phyloP scores from a whole-genome alignment of 2,113 vertebrate genomes.

The Zapus hudsonius region DNA sequence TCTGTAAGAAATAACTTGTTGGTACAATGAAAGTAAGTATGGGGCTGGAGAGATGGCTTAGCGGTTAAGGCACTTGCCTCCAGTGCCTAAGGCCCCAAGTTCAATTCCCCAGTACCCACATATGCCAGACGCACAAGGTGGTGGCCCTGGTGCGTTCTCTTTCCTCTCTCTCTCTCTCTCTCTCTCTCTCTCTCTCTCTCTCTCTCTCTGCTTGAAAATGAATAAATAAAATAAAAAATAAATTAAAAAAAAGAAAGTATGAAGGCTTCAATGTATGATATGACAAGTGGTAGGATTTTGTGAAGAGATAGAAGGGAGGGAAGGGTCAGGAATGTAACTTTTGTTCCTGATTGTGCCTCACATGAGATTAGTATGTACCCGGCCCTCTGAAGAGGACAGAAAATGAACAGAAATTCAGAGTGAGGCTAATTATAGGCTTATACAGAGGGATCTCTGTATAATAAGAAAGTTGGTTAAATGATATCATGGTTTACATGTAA shows the following conservation, averaged over 20 bases:
- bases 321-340: not conserved
- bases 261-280: not conserved
- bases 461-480: not conserved
- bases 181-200: too few species aligned
- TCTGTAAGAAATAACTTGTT: not conserved
- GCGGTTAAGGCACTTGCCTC: too few species aligned
- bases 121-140: too few species aligned
- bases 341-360: not conserved
- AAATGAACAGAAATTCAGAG: not conserved
- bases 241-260: not conserved
- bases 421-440: not conserved
- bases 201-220: too few species aligned
- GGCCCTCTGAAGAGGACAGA: not conserved
- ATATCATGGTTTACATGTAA: not conserved
- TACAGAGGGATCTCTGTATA: not conserved
- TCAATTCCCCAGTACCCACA: too few species aligned
- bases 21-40: not conserved
- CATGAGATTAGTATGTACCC: not conserved
- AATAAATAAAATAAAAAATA: too few species aligned
- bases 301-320: not conserved
- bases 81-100: too few species aligned
- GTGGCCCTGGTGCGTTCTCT: too few species aligned
- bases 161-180: too few species aligned
- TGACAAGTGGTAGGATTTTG: not conserved
- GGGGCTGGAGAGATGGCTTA: too few species aligned